A percentile compares a stretch with the other conserved stretches of the same genome.
Evolutionary conservation across 2,113 vertebrate species (phyloP).

Genomic region (Lagenorhynchus albirostris): DNA sequence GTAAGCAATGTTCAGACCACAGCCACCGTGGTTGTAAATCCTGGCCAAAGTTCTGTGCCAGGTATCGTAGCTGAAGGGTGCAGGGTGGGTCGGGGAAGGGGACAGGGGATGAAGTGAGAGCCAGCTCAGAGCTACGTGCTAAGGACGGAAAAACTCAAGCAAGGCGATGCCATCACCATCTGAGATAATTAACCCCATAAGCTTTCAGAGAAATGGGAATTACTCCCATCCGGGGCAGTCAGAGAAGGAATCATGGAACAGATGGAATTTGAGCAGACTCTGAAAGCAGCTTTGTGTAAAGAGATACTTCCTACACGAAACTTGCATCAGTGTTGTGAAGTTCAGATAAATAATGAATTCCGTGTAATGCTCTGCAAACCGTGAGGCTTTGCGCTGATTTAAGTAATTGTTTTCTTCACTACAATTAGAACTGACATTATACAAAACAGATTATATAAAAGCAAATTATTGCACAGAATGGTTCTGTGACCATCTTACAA

Average conservation of each 20-base stretch:
- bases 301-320: background rate
- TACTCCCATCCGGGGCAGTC: background rate
- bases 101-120: background rate
- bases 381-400: background rate
- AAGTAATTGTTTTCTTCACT: background rate
- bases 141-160: background rate
- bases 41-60: background rate
- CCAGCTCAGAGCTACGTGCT: background rate
- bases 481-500: background rate
- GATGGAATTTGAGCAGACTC: background rate
- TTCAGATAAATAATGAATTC: background rate
- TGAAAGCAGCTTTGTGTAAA: background rate
- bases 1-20: background rate
- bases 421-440: background rate
- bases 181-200: background rate
- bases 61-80: accelerated
- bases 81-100: no score
- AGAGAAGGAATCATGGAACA: background rate
- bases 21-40: background rate
- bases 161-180: accelerated
- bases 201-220: background rate
- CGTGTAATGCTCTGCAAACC: background rate
- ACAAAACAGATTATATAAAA: background rate
- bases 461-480: background rate
- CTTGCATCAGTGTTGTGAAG: background rate